Evolutionary conservation across 2,797 vertebrate genomes (phyloP), one percentile per base, ranked within the genome.

Genomic region (Oreortyx pictus): DNA sequence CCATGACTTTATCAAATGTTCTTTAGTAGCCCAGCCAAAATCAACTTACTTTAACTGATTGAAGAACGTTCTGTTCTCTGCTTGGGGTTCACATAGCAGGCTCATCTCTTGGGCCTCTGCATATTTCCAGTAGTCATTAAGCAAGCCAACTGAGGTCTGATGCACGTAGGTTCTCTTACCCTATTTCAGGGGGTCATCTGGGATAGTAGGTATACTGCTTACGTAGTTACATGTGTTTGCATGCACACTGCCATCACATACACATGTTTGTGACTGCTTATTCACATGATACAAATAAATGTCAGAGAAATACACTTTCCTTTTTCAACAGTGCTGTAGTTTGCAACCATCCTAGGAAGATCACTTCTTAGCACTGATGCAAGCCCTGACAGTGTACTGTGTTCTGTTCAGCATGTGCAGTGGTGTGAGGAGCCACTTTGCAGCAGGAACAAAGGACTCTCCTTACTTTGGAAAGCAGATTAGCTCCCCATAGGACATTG

Each of bases 1-100:
- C 75, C 60, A 84, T 52, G 57, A 85, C 84, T 94, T 94, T 89
- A 91, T 93, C 59, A 90, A 77, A 92, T 66, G 66, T 82, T 90
- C 79, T 83, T 35, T 20, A 87, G 43, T 49, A 86, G 70, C 15
- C 59, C 66, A 68, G 75, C 68, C 79, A 95, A 93, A 89, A 80
- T 54, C 86, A 92, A 50, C 52, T 89, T 44, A 35, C 14, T 92
- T 77, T 57, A 57, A 60, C 57, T 80, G 43, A 44, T 1, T 78
- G 79, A 89, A 82, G 87, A 74, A 37, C 6, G 65, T 91, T 89
- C 65, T 67, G 29, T 46, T 81, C 65, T 74, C 61, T 74, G 7
- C 37, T 50, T 67, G 25, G 20, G 20, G 10, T 77, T 80, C 13
- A 1, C 31, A 13, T 6, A 41, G 39, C 27, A 64, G 0, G 1